These are phyloP conservation scores for Patella vulgata DNA, from an alignment of 1,140 invertebrate genomes.

Conservation along the genomic window DNA sequence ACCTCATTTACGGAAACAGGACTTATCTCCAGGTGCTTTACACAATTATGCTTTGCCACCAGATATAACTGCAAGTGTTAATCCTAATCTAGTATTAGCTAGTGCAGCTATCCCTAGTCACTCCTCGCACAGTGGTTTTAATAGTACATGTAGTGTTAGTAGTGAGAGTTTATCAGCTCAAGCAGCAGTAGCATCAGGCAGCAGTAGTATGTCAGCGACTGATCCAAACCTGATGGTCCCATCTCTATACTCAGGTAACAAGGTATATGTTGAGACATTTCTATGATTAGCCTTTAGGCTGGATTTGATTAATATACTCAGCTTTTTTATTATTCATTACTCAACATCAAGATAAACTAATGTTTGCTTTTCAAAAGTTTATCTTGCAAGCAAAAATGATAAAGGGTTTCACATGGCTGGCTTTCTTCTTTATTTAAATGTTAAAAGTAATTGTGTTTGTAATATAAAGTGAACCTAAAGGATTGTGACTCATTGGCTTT, in stretches of 20 bases:
- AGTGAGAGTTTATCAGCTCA: not conserved
- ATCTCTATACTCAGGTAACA: constrained; percentile 30
- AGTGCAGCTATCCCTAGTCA: not conserved
- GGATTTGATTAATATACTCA: too few species aligned
- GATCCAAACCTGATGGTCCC: constrained; percentile 1
- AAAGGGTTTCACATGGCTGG: too few species aligned
- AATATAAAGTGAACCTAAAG: too few species aligned
- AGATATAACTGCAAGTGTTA: constrained; percentile 4
- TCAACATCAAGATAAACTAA: too few species aligned
- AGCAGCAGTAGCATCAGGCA: constrained; percentile 8
- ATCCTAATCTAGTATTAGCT: constrained; percentile 6
- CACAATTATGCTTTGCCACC: constrained; percentile 4
- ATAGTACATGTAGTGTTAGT: not conserved
- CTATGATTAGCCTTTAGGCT: too few species aligned
- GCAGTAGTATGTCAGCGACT: constrained; percentile 1
- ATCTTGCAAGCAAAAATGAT: too few species aligned
- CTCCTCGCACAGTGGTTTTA: not conserved
- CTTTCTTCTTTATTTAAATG: too few species aligned
- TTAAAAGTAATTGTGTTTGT: too few species aligned
- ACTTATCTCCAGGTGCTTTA: not conserved
- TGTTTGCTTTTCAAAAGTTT: too few species aligned
- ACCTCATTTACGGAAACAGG: constrained; percentile 5
- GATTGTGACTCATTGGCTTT: too few species aligned
- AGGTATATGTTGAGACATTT: constrained; percentile 29
- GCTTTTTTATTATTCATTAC: too few species aligned